Conservation (phyloP, 2,888 invertebrate genomes). For the Steinernema hermaphroditum region DNA sequence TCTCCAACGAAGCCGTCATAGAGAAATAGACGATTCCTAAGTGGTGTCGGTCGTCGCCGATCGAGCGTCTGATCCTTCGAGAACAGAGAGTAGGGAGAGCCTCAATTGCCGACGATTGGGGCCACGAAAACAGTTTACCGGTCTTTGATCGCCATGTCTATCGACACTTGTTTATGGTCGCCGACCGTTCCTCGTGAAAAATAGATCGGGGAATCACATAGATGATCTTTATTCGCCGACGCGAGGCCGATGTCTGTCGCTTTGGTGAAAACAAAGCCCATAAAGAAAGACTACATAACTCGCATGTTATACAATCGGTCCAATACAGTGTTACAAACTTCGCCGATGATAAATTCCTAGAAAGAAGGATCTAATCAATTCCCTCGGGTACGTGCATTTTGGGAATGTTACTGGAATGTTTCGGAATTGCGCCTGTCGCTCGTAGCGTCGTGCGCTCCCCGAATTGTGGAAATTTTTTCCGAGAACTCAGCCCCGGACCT, state of each 20-base stretch:
- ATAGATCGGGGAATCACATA: slow-evolving; percentile 24
- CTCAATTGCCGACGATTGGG: background rate
- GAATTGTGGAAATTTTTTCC: background rate
- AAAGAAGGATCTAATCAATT: too few relatives aligned
- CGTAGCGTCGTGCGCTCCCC: background rate
- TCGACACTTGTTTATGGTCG: slow-evolving; percentile 15
- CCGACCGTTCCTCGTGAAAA: background rate
- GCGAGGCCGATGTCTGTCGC: background rate
- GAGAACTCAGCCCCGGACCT: background rate
- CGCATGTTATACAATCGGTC: too few relatives aligned
- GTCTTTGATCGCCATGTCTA: background rate
- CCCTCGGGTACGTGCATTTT: background rate
- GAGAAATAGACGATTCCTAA: background rate
- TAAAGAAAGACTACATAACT: too few relatives aligned
- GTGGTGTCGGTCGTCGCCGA: background rate
- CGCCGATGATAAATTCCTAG: too few relatives aligned
- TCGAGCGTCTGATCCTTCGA: background rate
- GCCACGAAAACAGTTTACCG: background rate
- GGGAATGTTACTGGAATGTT: background rate
- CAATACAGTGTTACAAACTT: too few relatives aligned
- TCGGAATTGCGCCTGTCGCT: background rate
- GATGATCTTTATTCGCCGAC: background rate
- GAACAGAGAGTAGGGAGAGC: background rate
- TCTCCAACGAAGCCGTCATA: background rate
- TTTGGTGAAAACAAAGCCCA: background rate